Evolutionary conservation across 2,797 vertebrate species (phyloP), one percentile per base, ranked within the genome.

Genomic region (Xenentodon cancila): DNA sequence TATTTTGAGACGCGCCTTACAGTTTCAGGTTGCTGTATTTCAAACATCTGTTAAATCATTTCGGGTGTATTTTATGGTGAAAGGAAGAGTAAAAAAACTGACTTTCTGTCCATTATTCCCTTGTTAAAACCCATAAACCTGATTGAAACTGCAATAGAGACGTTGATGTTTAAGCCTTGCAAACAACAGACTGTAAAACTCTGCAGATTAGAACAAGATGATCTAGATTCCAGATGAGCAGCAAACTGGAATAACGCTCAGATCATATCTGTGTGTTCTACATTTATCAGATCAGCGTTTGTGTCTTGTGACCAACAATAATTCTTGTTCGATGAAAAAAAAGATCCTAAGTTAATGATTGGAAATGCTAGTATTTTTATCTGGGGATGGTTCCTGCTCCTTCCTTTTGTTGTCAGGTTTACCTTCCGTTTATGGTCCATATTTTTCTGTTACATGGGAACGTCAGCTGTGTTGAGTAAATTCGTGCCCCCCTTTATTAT

Each of bases 41-140:
- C 49, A 60, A 27, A 64, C 21, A n/a, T 43, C 67, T 61, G 20
- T 74, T 73, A 22, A 62, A 65, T 40, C 37, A 40, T 40, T 40
- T 5, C 9, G 37, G 13, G 37, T 40, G 9, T 40, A 15, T 40
- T 40, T 15, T 16, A 40, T 40, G 13, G 13, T 3, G 37, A 16
- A 13, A 40, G 37, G 37, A 40, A 16, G 37, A 3, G 13, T 11
- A 15, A 15, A 18, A 27, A 42, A 52, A 51, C 21, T 18, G 30
- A 27, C 40, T 22, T 22, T 32, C 16, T 53, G 19, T 44, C 47
- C 19, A 43, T 51, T 5, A 30, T 37, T 54, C 21, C 57, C 37
- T 55, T 53, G 53, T 78, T 88, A 91, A 84, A 84, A 45, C 44
- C 75, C 77, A n/a, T 88, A 62, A 72, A 22, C 30, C 34, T 55